phyloP scores from a whole-genome alignment of 2,888 invertebrate species.

The Girardia tigrina region DNA sequence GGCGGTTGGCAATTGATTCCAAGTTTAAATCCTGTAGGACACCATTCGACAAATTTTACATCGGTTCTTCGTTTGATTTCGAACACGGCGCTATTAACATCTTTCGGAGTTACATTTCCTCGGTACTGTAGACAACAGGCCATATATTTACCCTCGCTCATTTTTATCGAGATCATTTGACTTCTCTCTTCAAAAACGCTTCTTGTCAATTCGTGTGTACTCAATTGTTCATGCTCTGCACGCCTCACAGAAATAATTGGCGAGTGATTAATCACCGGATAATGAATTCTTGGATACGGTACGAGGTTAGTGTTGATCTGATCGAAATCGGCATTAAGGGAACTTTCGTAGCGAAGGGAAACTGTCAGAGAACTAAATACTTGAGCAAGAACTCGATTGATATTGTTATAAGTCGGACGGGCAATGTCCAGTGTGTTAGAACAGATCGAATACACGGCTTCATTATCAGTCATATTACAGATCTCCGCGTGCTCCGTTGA shows the following conservation, averaged over 20 bases:
- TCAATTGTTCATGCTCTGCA: constrained; percentile 43
- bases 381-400: constrained; percentile 83
- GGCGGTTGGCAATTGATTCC: constrained; percentile 65
- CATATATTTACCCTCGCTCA: constrained; percentile 37
- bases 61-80: constrained; percentile 19
- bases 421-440: constrained; percentile 68
- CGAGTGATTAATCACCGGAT: constrained; percentile 64
- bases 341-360: constrained; percentile 51
- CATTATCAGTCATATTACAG: constrained; percentile 54
- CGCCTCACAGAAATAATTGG: constrained; percentile 43
- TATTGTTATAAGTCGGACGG: constrained; percentile 68
- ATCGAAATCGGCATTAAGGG: constrained; percentile 52
- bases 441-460: constrained; percentile 51
- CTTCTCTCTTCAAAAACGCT: constrained; percentile 43
- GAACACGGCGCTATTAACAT: constrained; percentile 38
- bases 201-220: constrained; percentile 43
- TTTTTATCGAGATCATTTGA: constrained; percentile 41
- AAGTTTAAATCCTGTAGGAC: constrained; percentile 42
- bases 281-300: constrained; percentile 61
- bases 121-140: constrained; percentile 35
- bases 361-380: constrained; percentile 54
- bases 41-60: constrained; percentile 36
- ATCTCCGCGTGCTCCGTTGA: constrained; percentile 82
- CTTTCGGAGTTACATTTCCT: constrained; percentile 39
- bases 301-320: constrained; percentile 51